phyloP scores from a whole-genome alignment of 2,113 vertebrate genomes.

The Limanda limanda region DNA sequence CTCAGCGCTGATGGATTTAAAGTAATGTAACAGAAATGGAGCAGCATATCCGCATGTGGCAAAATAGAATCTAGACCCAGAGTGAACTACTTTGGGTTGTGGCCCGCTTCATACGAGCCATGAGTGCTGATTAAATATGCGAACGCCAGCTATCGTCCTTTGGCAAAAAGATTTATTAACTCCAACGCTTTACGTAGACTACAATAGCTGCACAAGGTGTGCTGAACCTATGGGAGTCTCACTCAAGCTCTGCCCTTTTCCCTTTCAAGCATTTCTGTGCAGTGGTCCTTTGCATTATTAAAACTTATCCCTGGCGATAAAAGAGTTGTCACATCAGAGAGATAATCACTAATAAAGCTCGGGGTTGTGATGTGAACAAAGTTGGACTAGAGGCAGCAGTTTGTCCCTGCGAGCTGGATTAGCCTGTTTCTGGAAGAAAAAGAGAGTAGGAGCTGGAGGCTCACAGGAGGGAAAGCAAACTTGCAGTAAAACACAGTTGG shows the following conservation, averaged over 20 bases:
- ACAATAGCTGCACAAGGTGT: conserved; percentile 28
- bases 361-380: conserved; percentile 6
- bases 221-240: conserved; percentile 25
- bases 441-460: conserved; percentile 8
- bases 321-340: conserved; percentile 43
- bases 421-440: conserved; percentile 8
- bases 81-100: conserved; percentile 35
- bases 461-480: conserved; percentile 16
- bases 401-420: neutral
- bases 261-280: neutral
- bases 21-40: conserved; percentile 25
- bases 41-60: conserved; percentile 39
- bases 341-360: conserved; percentile 37
- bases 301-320: conserved; percentile 46
- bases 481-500: conserved; percentile 22
- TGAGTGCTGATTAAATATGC: conserved; percentile 48
- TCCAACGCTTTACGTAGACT: conserved; percentile 9
- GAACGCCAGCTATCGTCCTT: conserved; percentile 26
- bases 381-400: conserved; percentile 4
- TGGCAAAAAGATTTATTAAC: conserved; percentile 49
- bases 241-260: conserved; percentile 17
- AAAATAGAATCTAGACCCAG: conserved; percentile 36
- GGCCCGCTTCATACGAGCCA: conserved; percentile 13
- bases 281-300: conserved; percentile 36
- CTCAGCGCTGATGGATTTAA: conserved; percentile 42